A percentile compares a stretch with the other conserved stretches of the same genome.
Conservation (phyloP, 2,888 invertebrate genomes). For the Daptonema setosum region DNA sequence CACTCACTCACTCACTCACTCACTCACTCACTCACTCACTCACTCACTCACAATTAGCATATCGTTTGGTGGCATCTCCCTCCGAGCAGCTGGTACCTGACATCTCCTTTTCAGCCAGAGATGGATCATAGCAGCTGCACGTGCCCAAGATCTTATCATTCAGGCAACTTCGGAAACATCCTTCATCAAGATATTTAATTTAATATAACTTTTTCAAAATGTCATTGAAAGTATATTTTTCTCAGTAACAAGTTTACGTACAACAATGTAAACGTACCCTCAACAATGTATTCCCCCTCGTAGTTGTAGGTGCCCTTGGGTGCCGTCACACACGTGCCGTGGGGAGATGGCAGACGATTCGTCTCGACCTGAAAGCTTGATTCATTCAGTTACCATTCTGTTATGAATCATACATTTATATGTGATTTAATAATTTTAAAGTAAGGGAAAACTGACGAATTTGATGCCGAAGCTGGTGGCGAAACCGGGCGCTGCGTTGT, state of each 20-base stretch:
- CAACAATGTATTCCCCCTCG: not conserved
- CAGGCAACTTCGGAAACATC: constrained; percentile 6
- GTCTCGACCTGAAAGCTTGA: constrained; percentile 19
- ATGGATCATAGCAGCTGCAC: constrained; percentile 25
- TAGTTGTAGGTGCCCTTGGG: not conserved
- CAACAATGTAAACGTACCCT: not conserved
- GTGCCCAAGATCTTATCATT: constrained; percentile 20
- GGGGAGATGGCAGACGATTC: constrained; percentile 22
- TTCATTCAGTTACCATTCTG: too few species aligned
- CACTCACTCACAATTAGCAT: not conserved
- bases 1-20: not conserved
- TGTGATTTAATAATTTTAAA: not conserved
- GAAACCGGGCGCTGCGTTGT: constrained; percentile 21
- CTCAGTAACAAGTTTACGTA: not conserved
- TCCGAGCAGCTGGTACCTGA: constrained; percentile 7
- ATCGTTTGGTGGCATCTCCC: not conserved
- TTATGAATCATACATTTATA: too few species aligned
- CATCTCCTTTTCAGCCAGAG: constrained; percentile 6
- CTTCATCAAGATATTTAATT: not conserved
- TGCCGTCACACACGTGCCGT: constrained; percentile 23
- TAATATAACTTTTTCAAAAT: not conserved
- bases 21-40: not conserved
- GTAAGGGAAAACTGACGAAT: constrained; percentile 13
- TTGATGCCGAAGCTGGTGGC: constrained; percentile 22
- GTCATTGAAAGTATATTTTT: too few species aligned